Percentiles rank a stretch among this genome's conserved stretches.
phyloP scores from a whole-genome alignment of 92 coral and sea anemone genomes.

The Paragorgia papillata region DNA sequence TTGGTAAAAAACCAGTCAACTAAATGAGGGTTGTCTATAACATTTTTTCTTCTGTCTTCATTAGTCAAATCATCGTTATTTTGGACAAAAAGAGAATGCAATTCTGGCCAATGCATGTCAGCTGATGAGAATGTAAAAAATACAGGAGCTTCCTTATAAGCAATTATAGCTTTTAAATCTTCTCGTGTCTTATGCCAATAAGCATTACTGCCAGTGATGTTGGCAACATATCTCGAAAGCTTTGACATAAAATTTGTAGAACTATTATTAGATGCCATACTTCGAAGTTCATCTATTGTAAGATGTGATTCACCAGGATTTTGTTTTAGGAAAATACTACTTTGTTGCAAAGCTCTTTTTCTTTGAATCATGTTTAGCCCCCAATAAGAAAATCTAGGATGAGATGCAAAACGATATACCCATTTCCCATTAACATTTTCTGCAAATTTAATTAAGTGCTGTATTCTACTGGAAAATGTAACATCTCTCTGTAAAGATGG shows the following conservation, averaged over 20 bases:
- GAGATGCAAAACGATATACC: slow-evolving; percentile 62
- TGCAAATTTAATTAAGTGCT: slow-evolving; percentile 56
- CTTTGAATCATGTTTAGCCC: slow-evolving; percentile 59
- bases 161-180: slow-evolving; percentile 60
- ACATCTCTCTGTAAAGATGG: slow-evolving; percentile 46
- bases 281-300: slow-evolving; percentile 55
- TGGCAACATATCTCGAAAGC: slow-evolving; percentile 72
- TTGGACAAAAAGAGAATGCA: slow-evolving; percentile 38
- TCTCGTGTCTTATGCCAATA: slow-evolving; percentile 46
- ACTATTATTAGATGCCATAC: slow-evolving; percentile 55
- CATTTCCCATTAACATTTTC: slow-evolving; percentile 44
- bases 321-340: no score
- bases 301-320: slow-evolving; percentile 63
- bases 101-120: no score
- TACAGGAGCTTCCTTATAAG: slow-evolving; percentile 48
- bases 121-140: slow-evolving; percentile 62
- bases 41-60: no score
- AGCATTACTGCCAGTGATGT: slow-evolving; percentile 39
- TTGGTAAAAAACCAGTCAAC: slow-evolving; percentile 58
- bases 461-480: slow-evolving; percentile 34
- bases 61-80: slow-evolving; percentile 16
- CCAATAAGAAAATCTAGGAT: slow-evolving; percentile 43
- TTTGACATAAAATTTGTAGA: no score
- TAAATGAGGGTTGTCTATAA: no score
- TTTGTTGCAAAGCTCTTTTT: slow-evolving; percentile 49